Evolutionary conservation across 2,888 invertebrate species (phyloP).

Genomic region (Tachina grossa): DNA sequence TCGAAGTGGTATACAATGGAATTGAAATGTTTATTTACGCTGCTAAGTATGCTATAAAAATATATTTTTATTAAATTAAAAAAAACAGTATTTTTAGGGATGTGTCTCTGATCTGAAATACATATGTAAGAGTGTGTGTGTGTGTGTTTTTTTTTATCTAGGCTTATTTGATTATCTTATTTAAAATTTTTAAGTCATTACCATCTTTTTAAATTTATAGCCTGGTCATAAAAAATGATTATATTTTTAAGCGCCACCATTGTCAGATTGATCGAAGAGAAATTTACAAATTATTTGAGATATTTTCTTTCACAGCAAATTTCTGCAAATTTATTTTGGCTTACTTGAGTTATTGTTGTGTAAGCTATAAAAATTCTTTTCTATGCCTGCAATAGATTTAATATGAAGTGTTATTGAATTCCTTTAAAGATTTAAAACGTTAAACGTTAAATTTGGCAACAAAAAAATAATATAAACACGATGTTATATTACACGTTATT

Average conservation of each 20-base stretch:
- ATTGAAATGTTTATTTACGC: conserved; percentile 55
- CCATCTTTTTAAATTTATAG: neutral
- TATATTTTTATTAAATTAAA: neutral
- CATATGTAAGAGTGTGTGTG: neutral
- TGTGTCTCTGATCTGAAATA: conserved; percentile 42
- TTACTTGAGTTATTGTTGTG: neutral
- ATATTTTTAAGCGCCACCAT: neutral
- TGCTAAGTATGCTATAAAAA: conserved; percentile 1
- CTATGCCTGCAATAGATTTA: neutral
- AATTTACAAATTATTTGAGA: neutral
- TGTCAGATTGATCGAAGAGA: neutral
- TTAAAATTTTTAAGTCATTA: conserved; percentile 32
- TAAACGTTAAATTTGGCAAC: neutral
- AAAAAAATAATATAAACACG: too few relatives aligned
- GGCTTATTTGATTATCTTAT: neutral
- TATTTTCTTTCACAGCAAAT: neutral
- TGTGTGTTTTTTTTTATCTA: conserved; percentile 8
- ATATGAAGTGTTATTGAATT: neutral
- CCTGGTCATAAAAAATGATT: neutral
- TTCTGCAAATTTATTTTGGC: too few relatives aligned
- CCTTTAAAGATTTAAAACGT: conserved; percentile 3
- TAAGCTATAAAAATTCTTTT: too few relatives aligned
- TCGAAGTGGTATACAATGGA: conserved; percentile 46
- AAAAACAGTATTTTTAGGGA: conserved; percentile 40
- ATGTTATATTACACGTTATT: too few relatives aligned